Evolutionary conservation across 2,113 vertebrate genomes (phyloP).

Genomic region (Scolopax mira): DNA sequence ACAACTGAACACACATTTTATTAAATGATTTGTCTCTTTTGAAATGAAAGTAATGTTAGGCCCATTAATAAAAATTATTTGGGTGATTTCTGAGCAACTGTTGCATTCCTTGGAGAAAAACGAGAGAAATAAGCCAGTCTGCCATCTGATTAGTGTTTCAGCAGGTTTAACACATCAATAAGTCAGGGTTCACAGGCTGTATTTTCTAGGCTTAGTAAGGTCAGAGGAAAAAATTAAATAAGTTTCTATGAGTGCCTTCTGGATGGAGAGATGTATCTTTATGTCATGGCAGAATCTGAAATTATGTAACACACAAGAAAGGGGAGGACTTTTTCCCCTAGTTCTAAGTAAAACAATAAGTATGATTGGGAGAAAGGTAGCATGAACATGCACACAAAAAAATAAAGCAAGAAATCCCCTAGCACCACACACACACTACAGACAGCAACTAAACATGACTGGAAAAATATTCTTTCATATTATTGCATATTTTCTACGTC

Average conservation of each 20-base stretch:
- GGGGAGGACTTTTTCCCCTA: not conserved
- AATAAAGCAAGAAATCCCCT: not conserved
- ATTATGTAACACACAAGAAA: not conserved
- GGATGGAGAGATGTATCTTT: not conserved
- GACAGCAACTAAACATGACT: not conserved
- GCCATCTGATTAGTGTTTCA: not conserved
- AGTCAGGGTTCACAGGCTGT: not conserved
- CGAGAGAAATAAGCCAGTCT: not conserved
- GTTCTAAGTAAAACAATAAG: not conserved
- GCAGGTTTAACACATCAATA: not conserved
- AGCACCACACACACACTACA: not conserved
- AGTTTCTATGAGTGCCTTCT: not conserved
- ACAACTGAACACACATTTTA: conserved; percentile 65
- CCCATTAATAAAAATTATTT: conserved; percentile 73
- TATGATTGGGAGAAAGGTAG: accelerated
- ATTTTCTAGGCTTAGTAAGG: not conserved
- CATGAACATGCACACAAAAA: not conserved
- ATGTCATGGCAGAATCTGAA: not conserved
- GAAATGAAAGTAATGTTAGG: conserved; percentile 62
- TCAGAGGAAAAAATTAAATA: not conserved
- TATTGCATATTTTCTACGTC: not conserved
- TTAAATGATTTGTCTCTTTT: conserved; percentile 70
- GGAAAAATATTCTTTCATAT: not conserved
- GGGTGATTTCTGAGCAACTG: conserved; percentile 61
- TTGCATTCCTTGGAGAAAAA: conserved; percentile 31